phyloP scores from a whole-genome alignment of 2,113 vertebrate genomes.

The Chinchilla lanigera region DNA sequence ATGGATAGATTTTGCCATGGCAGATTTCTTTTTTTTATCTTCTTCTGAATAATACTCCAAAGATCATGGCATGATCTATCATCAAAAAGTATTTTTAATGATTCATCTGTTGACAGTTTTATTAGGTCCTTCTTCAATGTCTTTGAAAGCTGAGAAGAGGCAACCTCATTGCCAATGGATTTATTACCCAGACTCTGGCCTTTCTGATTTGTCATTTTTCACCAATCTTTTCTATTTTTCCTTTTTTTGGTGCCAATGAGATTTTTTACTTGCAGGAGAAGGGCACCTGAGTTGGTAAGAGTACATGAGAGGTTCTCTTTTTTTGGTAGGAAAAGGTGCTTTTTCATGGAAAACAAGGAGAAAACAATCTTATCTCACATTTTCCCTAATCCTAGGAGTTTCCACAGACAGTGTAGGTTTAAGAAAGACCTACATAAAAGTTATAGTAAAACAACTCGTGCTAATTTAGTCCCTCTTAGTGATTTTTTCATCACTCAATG shows the following conservation, averaged over 20 bases:
- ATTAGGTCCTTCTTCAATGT: conserved; percentile 48
- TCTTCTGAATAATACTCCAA: conserved; percentile 23
- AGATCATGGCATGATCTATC: conserved; percentile 10
- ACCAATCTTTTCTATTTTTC: background rate
- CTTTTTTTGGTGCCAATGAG: background rate
- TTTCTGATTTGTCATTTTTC: background rate
- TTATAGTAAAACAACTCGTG: background rate
- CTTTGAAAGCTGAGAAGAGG: conserved; percentile 4
- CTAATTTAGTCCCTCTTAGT: background rate
- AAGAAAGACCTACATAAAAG: background rate
- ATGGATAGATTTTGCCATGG: background rate
- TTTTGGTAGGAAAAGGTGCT: background rate
- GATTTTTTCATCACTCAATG: background rate
- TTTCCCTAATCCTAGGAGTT: background rate
- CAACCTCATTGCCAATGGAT: background rate
- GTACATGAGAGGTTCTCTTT: background rate
- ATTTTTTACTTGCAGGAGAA: background rate
- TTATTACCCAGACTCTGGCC: background rate
- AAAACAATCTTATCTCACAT: background rate
- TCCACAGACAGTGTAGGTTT: background rate
- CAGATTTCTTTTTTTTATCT: conserved; percentile 4
- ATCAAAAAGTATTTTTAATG: conserved; percentile 45
- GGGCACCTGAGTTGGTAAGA: background rate
- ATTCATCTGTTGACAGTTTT: conserved; percentile 54
- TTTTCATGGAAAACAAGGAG: background rate